These are phyloP conservation scores for Nomia melanderi DNA, from an alignment of 1,140 invertebrate species.

Conservation along the genomic window DNA sequence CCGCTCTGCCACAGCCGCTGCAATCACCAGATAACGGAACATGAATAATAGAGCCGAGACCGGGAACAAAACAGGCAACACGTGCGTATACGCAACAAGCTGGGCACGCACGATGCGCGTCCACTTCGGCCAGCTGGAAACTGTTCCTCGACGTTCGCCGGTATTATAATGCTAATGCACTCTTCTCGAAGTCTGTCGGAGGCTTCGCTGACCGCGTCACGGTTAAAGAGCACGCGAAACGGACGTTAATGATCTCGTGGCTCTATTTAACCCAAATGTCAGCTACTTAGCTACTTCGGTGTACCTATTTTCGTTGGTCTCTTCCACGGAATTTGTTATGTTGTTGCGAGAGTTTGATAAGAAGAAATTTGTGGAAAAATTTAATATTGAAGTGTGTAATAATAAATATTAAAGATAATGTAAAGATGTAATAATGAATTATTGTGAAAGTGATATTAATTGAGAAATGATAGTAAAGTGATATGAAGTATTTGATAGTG, in stretches of 20 bases:
- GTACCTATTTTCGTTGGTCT: too few relatives aligned
- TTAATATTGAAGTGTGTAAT: too few relatives aligned
- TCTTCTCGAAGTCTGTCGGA: constrained; percentile 41
- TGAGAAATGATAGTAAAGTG: too few relatives aligned
- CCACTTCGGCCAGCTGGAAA: constrained; percentile 4
- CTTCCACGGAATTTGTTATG: too few relatives aligned
- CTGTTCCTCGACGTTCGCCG: background rate
- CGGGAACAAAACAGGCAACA: background rate
- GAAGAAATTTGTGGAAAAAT: too few relatives aligned
- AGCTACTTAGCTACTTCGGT: too few relatives aligned
- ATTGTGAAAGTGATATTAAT: too few relatives aligned
- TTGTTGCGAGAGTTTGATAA: too few relatives aligned
- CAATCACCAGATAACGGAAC: constrained; percentile 67
- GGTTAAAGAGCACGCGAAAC: constrained; percentile 49
- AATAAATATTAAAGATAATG: too few relatives aligned
- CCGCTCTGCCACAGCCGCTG: constrained; percentile 83
- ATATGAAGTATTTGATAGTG: too few relatives aligned
- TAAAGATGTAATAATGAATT: too few relatives aligned
- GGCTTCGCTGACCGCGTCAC: constrained; percentile 43
- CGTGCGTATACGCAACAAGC: background rate
- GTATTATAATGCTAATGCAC: constrained; percentile 57
- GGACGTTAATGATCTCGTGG: constrained; percentile 43
- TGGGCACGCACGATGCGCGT: constrained; percentile 43
- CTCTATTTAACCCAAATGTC: too few relatives aligned
- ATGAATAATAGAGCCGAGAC: constrained; percentile 18